Evolutionary conservation across 2,797 vertebrate genomes (phyloP).

Genomic region (Geotrypetes seraphini): DNA sequence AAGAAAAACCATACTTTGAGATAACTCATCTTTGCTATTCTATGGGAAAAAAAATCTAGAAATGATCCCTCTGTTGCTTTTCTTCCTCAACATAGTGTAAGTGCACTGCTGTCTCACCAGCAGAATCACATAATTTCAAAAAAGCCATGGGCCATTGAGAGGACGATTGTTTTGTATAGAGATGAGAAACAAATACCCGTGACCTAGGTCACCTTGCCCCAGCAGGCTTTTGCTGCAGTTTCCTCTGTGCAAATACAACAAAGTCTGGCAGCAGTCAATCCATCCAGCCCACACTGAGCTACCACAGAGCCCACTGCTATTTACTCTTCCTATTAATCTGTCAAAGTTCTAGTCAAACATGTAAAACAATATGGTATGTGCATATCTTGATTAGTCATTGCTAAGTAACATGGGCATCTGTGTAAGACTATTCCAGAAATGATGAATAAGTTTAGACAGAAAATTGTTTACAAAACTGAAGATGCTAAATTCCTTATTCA

Average conservation of each 20-base stretch:
- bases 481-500: too few relatives aligned
- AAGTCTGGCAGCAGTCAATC: slow-evolving; percentile 56
- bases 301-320: slow-evolving; percentile 62
- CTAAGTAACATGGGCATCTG: slow-evolving; percentile 55
- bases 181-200: slow-evolving; percentile 75
- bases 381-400: slow-evolving; percentile 71
- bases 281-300: slow-evolving; percentile 58
- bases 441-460: slow-evolving; percentile 21
- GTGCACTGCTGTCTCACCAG: slow-evolving; percentile 39
- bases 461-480: slow-evolving; percentile 17
- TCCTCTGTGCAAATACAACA: slow-evolving; percentile 64
- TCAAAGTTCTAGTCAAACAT: slow-evolving; percentile 77
- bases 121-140: slow-evolving; percentile 56
- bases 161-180: slow-evolving; percentile 70
- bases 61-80: not conserved
- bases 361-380: slow-evolving; percentile 74
- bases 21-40: too few relatives aligned
- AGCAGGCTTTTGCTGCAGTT: slow-evolving; percentile 64
- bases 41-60: not conserved
- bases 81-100: slow-evolving; percentile 36
- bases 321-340: slow-evolving; percentile 91
- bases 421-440: slow-evolving; percentile 31
- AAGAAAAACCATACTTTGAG: not conserved
- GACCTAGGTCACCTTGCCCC: slow-evolving; percentile 68
- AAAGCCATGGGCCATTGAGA: slow-evolving; percentile 61